phyloP scores from a whole-genome alignment of 1,140 invertebrate genomes.

The Orius insidiosus region DNA sequence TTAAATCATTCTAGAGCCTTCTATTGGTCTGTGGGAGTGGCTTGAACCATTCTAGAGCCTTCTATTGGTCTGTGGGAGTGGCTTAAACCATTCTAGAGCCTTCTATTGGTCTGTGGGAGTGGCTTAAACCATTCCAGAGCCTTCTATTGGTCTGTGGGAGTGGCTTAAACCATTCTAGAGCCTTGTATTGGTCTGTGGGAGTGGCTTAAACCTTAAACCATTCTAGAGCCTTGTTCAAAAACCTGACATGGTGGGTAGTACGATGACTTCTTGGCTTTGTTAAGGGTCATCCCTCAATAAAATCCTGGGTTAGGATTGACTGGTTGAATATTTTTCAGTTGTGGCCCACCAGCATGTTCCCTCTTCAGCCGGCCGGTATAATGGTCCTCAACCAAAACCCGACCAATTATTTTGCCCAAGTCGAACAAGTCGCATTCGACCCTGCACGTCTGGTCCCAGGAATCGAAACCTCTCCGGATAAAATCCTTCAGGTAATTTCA shows the following conservation, averaged over 20 bases:
- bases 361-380: constrained; percentile 77
- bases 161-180: too few relatives aligned
- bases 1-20: too few relatives aligned
- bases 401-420: constrained; percentile 80
- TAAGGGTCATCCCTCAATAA: background rate
- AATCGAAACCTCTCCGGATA: constrained; percentile 80
- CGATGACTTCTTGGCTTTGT: background rate
- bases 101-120: too few relatives aligned
- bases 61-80: too few relatives aligned
- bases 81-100: too few relatives aligned
- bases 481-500: constrained; percentile 47
- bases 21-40: too few relatives aligned
- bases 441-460: constrained; percentile 83
- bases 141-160: too few relatives aligned
- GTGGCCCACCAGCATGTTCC: constrained; percentile 79
- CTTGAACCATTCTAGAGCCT: too few relatives aligned
- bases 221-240: background rate
- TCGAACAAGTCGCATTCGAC: constrained; percentile 88
- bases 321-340: constrained; percentile 28
- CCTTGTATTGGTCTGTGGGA: too few relatives aligned
- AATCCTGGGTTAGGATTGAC: background rate
- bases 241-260: background rate
- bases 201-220: too few relatives aligned
- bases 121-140: too few relatives aligned
- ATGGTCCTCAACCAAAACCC: constrained; percentile 77